These are phyloP conservation scores for Acipenser ruthenus DNA, from an alignment of 2,797 vertebrate species.

Conservation along the genomic window DNA sequence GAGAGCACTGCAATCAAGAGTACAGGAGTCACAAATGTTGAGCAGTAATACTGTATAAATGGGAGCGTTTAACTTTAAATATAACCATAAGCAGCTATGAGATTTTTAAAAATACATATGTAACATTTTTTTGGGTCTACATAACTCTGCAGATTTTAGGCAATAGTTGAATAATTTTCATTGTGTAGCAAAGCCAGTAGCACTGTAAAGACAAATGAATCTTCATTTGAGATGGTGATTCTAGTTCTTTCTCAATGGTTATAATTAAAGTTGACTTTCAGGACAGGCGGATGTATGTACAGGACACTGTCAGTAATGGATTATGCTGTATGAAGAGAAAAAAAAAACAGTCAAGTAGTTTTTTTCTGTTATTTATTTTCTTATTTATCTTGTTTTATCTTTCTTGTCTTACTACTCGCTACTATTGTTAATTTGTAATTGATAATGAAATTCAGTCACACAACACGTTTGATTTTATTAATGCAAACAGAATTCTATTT, in stretches of 20 bases:
- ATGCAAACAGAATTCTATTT: slow-evolving; percentile 30
- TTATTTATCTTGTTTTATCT: slow-evolving; percentile 17
- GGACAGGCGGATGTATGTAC: slow-evolving; percentile 12
- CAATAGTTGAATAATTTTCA: no score
- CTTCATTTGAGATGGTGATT: background rate
- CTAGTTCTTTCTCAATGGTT: slow-evolving; percentile 1
- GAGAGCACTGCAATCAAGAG: slow-evolving; percentile 21
- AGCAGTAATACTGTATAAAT: slow-evolving; percentile 2
- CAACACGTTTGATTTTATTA: slow-evolving; percentile 37
- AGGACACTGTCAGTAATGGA: slow-evolving; percentile 11
- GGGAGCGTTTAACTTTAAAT: slow-evolving; percentile 38
- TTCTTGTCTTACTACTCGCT: slow-evolving; percentile 9
- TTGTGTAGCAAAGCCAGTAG: background rate
- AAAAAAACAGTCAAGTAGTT: background rate
- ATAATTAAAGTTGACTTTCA: slow-evolving; percentile 13
- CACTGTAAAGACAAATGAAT: background rate
- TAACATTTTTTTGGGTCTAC: no score
- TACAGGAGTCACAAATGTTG: background rate
- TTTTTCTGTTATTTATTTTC: slow-evolving; percentile 4
- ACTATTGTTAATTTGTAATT: slow-evolving; percentile 28
- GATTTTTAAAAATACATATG: slow-evolving; percentile 8
- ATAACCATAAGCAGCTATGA: slow-evolving; percentile 54
- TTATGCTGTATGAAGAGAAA: background rate
- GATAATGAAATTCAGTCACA: slow-evolving; percentile 34
- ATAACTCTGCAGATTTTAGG: no score